Percentiles rank a stretch among this genome's conserved stretches.
Conservation (phyloP, 2,888 invertebrate species). For the Erebia ligea region DNA sequence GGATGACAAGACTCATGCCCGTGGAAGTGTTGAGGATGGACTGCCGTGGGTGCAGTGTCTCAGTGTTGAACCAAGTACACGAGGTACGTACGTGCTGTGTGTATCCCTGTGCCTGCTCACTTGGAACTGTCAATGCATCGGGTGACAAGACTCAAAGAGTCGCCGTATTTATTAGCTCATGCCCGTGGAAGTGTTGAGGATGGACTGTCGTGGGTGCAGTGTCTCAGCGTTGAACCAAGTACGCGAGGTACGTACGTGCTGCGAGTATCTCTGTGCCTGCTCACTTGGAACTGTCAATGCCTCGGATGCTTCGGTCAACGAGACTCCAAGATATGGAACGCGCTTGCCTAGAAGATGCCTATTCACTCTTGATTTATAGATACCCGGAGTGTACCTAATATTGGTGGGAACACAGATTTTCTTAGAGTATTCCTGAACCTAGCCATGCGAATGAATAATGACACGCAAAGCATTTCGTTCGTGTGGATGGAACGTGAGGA, state of each 20-base stretch:
- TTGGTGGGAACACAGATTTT: too few relatives aligned
- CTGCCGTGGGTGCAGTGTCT: constrained; percentile 66
- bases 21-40: constrained; percentile 95
- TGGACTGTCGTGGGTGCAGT: constrained; percentile 79
- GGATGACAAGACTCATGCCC: constrained; percentile 85
- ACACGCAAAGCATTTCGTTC: too few relatives aligned
- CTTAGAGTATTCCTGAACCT: too few relatives aligned
- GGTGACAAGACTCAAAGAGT: constrained; percentile 48
- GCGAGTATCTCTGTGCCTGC: constrained; percentile 88
- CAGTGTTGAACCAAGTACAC: constrained; percentile 73
- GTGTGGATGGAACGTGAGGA: too few relatives aligned
- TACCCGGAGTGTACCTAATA: too few relatives aligned
- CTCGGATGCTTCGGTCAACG: too few relatives aligned
- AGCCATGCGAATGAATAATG: too few relatives aligned
- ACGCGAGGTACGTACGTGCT: constrained; percentile 85
- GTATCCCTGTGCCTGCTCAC: constrained; percentile 90
- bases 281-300: constrained; percentile 88
- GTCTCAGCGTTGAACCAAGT: constrained; percentile 58
- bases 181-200: constrained; percentile 96
- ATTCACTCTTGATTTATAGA: too few relatives aligned
- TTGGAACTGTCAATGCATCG: constrained; percentile 91
- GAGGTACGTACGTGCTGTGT: constrained; percentile 91
- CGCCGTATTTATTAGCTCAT: constrained; percentile 96
- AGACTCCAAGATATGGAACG: too few relatives aligned
- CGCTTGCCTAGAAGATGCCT: too few relatives aligned